phyloP scores from a whole-genome alignment of 2,797 vertebrate species.

The Parauchenoglanis ngamensis region DNA sequence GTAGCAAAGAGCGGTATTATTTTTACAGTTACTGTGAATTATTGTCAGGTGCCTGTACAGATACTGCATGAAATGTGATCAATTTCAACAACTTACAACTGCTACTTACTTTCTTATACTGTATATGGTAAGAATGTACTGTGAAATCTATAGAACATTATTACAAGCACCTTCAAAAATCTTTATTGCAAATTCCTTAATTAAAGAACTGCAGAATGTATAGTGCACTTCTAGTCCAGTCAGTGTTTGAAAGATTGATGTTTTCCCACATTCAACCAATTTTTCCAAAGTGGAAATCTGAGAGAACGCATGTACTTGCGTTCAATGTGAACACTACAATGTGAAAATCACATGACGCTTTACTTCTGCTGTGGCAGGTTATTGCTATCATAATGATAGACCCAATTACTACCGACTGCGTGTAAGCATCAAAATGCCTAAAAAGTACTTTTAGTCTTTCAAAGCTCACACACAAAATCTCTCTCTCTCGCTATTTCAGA shows the following conservation, averaged over 20 bases:
- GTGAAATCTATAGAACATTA: background rate
- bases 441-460: background rate
- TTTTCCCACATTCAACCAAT: background rate
- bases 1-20: background rate
- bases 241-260: background rate
- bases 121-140: background rate
- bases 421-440: slow-evolving; percentile 7
- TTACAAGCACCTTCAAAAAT: background rate
- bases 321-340: background rate
- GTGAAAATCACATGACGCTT: slow-evolving; percentile 16
- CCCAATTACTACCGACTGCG: slow-evolving; percentile 2
- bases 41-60: background rate
- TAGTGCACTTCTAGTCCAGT: background rate
- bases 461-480: background rate
- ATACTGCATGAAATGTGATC: background rate
- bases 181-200: background rate
- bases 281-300: background rate
- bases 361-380: slow-evolving; percentile 20
- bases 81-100: background rate
- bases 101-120: background rate
- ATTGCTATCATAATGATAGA: slow-evolving; percentile 16
- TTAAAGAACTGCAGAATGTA: background rate
- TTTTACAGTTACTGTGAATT: background rate
- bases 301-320: background rate
- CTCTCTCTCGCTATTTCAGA: background rate